Percentiles rank a stretch among this genome's conserved stretches.
Conservation (phyloP, 2,797 vertebrate species). For the Pseudomugil tenellus region DNA sequence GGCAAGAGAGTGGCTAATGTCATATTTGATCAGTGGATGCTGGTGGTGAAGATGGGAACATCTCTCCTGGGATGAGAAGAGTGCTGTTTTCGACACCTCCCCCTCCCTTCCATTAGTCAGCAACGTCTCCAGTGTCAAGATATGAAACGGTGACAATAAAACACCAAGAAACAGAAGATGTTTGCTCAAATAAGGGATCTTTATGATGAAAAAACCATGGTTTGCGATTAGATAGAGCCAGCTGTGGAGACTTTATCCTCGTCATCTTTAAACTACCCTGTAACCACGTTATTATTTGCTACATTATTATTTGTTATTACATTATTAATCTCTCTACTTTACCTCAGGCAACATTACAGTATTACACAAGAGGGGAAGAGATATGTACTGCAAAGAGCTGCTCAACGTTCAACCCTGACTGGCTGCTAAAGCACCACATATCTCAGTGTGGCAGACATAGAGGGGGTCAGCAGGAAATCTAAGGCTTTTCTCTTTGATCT, state of each 20-base stretch:
- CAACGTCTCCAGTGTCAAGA: constrained; percentile 32
- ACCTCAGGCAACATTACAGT: constrained; percentile 24
- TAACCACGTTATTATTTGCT: constrained; percentile 4
- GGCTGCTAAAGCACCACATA: constrained; percentile 53
- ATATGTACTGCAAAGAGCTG: constrained; percentile 40
- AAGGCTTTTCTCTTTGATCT: constrained; percentile 78
- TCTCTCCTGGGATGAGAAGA: constrained; percentile 53
- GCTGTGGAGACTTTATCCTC: constrained; percentile 13
- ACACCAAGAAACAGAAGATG: not conserved
- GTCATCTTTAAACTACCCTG: constrained; percentile 7
- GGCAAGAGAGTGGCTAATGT: constrained; percentile 78
- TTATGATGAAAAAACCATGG: not conserved
- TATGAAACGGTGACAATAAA: constrained; percentile 25
- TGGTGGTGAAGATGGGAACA: constrained; percentile 61
- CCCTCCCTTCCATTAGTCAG: constrained; percentile 24
- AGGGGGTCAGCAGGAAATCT: constrained; percentile 56
- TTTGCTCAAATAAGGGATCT: not conserved
- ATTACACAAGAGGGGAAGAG: too few relatives aligned
- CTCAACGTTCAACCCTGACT: constrained; percentile 42
- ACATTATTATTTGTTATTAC: too few relatives aligned
- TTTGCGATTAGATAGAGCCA: not conserved
- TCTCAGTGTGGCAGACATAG: constrained; percentile 49
- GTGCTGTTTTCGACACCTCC: constrained; percentile 60
- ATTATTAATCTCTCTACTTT: constrained; percentile 38
- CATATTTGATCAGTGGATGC: constrained; percentile 81